Base-by-base conservation (phyloP, 2,113 vertebrate genomes). In the Neoarius graeffei region DNA sequence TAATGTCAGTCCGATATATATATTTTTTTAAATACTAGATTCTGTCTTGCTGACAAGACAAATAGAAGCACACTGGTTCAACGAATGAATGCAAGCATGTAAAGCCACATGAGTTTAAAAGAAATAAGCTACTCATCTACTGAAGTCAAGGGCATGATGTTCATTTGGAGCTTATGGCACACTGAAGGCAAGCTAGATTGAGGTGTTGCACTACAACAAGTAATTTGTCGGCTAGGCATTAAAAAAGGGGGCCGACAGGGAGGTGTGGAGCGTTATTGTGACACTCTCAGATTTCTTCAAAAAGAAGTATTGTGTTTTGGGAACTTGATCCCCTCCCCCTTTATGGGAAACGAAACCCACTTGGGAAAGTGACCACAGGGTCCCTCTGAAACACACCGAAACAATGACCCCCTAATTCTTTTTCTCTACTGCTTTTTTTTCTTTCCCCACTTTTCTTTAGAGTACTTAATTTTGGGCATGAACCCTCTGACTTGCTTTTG, bases 301-400 rank as follows among this genome's bases (percentile, higher is more conserved):
- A 67, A 80, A 13, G 88, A 71, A 66, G 67, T 19, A 90, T 92
- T 86, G 85, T 91, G 85, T 91, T 92, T 94, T 92, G 85, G 89
- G 88, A 92, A 93, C 88, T 81, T 90, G 85, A 94, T 86, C 90
- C 84, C 86, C 56, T 85, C 80, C 86, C 87, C 79, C 56, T 88
- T 92, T 91, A 64, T 87, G 0, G 8, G 93, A 93, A 95, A 94
- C 91, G 66, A 85, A 93, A 94, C 91, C 95, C 90, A 94, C 93
- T 95, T 95, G 93, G 93, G 94, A 94, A 95, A 94, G 91, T 92
- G 84, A 93, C 89, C 92, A 91, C 20, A 87, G 91, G 91, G 88
- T 89, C 85, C 87, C 83, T 87, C 81, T 79, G 79, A 85, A 42
- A 91, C 77, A 79, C 83, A 74, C 81, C 66, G 86, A 48, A 69